These are phyloP conservation scores for Eriocheir sinensis DNA, from an alignment of 1,140 invertebrate genomes.

Conservation along the genomic window DNA sequence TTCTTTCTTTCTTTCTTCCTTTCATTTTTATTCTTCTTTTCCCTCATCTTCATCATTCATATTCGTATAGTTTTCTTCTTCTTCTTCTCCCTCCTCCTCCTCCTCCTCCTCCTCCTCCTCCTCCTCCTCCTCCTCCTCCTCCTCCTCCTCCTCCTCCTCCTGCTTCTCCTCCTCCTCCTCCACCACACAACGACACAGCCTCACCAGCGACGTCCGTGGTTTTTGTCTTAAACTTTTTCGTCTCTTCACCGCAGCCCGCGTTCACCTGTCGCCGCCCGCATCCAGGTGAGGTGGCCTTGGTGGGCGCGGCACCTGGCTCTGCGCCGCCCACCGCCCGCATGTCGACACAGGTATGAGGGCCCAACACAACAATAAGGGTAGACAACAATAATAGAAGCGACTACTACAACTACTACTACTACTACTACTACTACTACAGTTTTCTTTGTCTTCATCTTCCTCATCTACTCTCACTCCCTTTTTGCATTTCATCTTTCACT, in stretches of 20 bases:
- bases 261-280: slow-evolving; percentile 52
- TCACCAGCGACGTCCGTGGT: background rate
- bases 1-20: background rate
- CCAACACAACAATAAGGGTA: no score
- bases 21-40: background rate
- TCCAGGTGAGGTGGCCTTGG: slow-evolving; percentile 35
- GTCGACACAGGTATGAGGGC: no score
- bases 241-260: background rate
- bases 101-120: background rate
- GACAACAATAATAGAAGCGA: no score
- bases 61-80: background rate
- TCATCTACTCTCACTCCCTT: background rate
- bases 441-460: background rate
- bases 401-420: slow-evolving; percentile 27
- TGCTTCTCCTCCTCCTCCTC: background rate
- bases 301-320: background rate
- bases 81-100: background rate
- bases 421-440: background rate
- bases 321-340: slow-evolving; percentile 6
- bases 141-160: background rate
- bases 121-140: background rate
- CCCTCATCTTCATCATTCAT: background rate
- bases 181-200: background rate
- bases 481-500: no score
- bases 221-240: background rate